These are phyloP conservation scores for Microplitis manilae DNA, from an alignment of 2,888 invertebrate genomes.

Conservation along the genomic window DNA sequence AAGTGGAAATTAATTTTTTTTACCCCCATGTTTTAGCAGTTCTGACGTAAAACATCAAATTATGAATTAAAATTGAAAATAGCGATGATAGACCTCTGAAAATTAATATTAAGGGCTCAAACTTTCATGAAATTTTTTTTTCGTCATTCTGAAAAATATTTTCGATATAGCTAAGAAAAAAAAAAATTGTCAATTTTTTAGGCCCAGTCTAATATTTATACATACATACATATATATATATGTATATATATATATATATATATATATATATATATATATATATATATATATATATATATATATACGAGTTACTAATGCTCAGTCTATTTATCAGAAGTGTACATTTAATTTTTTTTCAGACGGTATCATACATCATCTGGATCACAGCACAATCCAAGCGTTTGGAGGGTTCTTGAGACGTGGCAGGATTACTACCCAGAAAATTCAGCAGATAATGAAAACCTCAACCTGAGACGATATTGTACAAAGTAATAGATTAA, in stretches of 20 bases:
- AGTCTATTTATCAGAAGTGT: conserved; percentile 67
- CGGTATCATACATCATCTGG: conserved; percentile 66
- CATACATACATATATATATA: not conserved
- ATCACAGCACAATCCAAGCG: conserved; percentile 63
- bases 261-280: not conserved
- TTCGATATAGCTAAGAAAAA: too few relatives aligned
- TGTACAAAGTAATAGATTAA: too few relatives aligned
- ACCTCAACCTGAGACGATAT: not conserved
- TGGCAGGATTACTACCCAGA: conserved; percentile 65
- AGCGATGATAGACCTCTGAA: too few relatives aligned
- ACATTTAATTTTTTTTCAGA: conserved; percentile 68
- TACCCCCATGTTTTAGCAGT: too few relatives aligned
- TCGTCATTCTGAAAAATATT: too few relatives aligned
- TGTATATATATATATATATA: not conserved
- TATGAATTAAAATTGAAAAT: too few relatives aligned
- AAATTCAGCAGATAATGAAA: conserved; percentile 55
- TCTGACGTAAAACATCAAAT: too few relatives aligned
- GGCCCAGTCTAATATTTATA: too few relatives aligned
- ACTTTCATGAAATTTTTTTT: too few relatives aligned
- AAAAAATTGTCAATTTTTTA: too few relatives aligned
- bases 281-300: not conserved
- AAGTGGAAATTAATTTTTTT: too few relatives aligned
- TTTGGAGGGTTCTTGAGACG: conserved; percentile 52
- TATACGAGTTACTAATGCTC: not conserved
- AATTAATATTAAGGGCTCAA: too few relatives aligned